Evolutionary conservation across 2,113 vertebrate genomes (phyloP), one percentile per base, ranked within the genome.

Genomic region (Cephalopholis sonnerati): DNA sequence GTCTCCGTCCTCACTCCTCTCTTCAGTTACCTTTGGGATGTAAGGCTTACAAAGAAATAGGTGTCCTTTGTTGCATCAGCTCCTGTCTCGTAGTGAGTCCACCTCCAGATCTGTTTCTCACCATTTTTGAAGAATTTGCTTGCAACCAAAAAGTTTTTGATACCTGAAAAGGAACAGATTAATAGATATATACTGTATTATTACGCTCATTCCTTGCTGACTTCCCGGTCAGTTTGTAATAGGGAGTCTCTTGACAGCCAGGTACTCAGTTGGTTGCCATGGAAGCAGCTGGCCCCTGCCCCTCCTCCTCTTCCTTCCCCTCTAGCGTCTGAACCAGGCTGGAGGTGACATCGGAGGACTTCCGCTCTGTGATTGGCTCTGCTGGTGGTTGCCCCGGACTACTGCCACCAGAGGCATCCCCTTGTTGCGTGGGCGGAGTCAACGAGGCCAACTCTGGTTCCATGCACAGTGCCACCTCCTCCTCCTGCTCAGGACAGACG

Each of bases 321-420:
- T 98, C 97, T 79, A 97, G 96, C 13, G 95, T 97, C 90, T 98
- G 98, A 87, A 97, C 96, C 16, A 97, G 96, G 70, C 96, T 96
- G 29, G 96, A 95, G 63, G 96, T 96, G 91, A 98, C 97, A 32
- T 99, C 98, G 61, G 96, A 97, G 83, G 96, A 93, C 93, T 98
- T 99, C 86, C 97, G 95, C 91, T 97, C 97, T 77, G 97, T 95
- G 55, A 94, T 89, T 83, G 87, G 91, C 81, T 96, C 95, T 39
- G 89, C 84, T 3, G 96, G 95, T 75, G 94, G 94, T 90, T 96
- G 93, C 88, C 98, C 97, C 0, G 96, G 95, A 89, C 95, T 96
- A 84, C 94, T 95, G 84, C 94, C 94, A 58, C 94, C 94, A 5
- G 93, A 90, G 79, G 93, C 90, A 63, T 99, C 97, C 88, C 98